A percentile compares a stretch with the other conserved stretches of the same genome.
These are phyloP conservation scores for Rhopalosiphum nymphaeae DNA, from an alignment of 2,888 invertebrate genomes.

Conservation along the genomic window DNA sequence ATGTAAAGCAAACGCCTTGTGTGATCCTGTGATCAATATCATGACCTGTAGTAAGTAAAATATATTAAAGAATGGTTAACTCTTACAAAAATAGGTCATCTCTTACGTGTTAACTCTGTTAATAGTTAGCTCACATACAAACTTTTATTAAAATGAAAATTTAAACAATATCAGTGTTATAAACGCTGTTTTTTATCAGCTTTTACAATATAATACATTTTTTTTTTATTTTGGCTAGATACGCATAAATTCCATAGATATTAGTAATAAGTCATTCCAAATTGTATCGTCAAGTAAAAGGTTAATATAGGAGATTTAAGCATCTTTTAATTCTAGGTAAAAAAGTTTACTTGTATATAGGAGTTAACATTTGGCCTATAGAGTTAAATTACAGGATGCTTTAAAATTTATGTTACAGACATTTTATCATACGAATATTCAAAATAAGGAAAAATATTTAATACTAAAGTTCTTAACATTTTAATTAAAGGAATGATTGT, in stretches of 20 bases:
- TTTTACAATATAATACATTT: not conserved
- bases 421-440: no score
- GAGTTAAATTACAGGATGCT: no score
- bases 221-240: not conserved
- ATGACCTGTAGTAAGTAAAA: slow-evolving; percentile 77
- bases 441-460: no score
- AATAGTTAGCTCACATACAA: not conserved
- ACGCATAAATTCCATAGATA: not conserved
- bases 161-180: not conserved
- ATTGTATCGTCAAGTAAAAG: no score
- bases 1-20: slow-evolving; percentile 95
- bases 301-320: no score
- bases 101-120: not conserved
- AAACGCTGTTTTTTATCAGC: no score
- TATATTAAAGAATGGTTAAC: not conserved
- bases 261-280: no score
- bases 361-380: no score
- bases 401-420: no score
- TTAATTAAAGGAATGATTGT: not conserved
- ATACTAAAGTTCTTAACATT: not conserved
- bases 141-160: not conserved
- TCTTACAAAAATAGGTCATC: not conserved
- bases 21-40: slow-evolving; percentile 96
- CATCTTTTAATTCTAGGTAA: no score
- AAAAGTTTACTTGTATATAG: no score